Base-by-base conservation (phyloP, 2,797 vertebrate species). In the Sandelia bainsii region DNA sequence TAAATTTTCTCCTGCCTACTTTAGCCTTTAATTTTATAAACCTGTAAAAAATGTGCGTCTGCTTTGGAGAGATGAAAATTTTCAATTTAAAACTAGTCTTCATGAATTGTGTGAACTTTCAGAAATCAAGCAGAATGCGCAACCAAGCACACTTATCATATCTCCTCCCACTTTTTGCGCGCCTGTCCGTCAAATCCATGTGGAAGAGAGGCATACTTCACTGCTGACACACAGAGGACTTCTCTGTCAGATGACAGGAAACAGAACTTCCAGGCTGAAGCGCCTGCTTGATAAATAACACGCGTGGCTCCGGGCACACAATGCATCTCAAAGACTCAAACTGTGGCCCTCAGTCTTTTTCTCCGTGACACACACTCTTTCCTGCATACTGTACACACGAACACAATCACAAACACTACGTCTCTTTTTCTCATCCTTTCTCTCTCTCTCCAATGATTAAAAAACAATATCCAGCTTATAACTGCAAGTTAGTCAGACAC, bases 401-500 rank as follows among this genome's bases (percentile, higher is more conserved):
- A 59, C 63, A 53, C n/a, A 72, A 79, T 54, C 64, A 77, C n/a
- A 72, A 79, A 57, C 64, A 77, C 48, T 37, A n/a, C 62, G 58
- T 73, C 63, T 80, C 69, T 72, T 69, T 79, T 61, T 67, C 62
- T 67, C 71, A 53, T 50, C 50, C 75, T 79, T 67, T 75, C 69
- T 72, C 72, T 69, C 57, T 73, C 85, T 84, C 75, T 84, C 72
- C 77, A 80, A 84, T 93, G 90, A 95, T 92, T 93, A 87, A 92
- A 91, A 93, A 94, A 93, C 86, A 93, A 94, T 93, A 94, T 91
- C 89, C 85, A 93, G 85, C 87, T 92, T 93, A 93, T 94, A 92
- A 93, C 81, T 91, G 85, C 87, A 93, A 92, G 88, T 94, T 94
- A 93, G 91, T 92, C 85, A 94, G 91, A 94, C 93, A 91, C 93